Base-by-base conservation (phyloP, 2,888 invertebrate species). In the Ischnura elegans region DNA sequence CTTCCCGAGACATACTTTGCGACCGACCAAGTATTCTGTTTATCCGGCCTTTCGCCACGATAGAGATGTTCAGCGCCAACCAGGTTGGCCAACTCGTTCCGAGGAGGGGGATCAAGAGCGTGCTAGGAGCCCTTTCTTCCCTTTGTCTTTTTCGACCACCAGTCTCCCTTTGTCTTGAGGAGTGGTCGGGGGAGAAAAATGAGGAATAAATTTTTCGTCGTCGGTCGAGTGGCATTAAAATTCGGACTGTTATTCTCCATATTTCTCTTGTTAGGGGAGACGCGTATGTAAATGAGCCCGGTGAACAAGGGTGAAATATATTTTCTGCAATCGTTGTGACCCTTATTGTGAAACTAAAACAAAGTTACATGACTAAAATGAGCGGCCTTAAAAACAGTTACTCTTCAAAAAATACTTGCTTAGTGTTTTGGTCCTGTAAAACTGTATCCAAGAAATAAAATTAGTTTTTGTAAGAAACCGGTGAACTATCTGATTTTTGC, bases 1-100 rank as follows among this genome's bases (percentile, higher is more conserved):
- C 76, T 36, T 10, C n/a, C n/a, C n/a, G n/a, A 76, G 76, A n/a
- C n/a, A 8, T 76, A 76, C 76, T 76, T 5, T 76, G 76, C 76
- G 61, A 61, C 76, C 29, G n/a, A n/a, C n/a, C n/a, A 25, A 76
- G 76, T 76, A 61, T 61, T n/a, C 61, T 61, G 76, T 76, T 76
- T 76, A 76, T 76, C 76, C 76, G 76, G 10, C 76, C 76, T 76
- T 10, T 76, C 76, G 76, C 76, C 90, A 90, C 43, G 47, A 90
- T 90, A 61, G 90, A 90, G 90, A 43, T 66, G 90, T 90, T 66
- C 61, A 8, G 43, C 43, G 42, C 61, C 66, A 43, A 76, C 76
- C 61, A n/a, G 61, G 55, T 43, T 66, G 61, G 61, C 61, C 61
- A 45, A 90, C 55, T 76, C 76, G 51, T 51, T n/a, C 61, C 25